Conservation (phyloP, 2,113 vertebrate species). For the Hemibagrus wyckioides region DNA sequence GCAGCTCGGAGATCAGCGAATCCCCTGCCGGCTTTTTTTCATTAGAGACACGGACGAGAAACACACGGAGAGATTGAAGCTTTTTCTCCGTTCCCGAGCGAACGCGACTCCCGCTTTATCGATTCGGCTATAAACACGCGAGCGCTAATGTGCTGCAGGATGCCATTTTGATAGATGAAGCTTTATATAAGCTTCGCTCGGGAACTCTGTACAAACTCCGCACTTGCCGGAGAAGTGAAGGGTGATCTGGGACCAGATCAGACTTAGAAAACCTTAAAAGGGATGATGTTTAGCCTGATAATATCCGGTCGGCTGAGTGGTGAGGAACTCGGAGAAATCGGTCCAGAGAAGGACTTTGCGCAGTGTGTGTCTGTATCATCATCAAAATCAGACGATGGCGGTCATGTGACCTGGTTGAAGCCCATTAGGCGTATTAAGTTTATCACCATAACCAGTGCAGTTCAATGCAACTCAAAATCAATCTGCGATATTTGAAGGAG, state of each 20-base stretch:
- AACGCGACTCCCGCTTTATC: constrained; percentile 44
- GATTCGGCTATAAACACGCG: constrained; percentile 44
- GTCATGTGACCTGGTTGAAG: neutral
- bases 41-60: constrained; percentile 44
- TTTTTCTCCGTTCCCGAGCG: neutral
- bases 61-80: constrained; percentile 22
- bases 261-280: neutral
- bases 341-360: neutral
- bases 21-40: constrained; percentile 34
- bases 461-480: too few relatives aligned
- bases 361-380: neutral
- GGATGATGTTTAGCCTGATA: neutral
- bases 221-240: neutral
- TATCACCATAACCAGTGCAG: neutral
- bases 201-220: constrained; percentile 23
- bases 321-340: neutral
- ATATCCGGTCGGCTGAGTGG: neutral
- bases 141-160: constrained; percentile 27
- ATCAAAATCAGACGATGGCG: neutral
- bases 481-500: too few relatives aligned
- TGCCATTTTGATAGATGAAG: constrained; percentile 41
- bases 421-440: neutral
- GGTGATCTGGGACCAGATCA: neutral
- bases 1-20: constrained; percentile 48
- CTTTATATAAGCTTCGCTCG: neutral